Evolutionary conservation across 2,113 vertebrate species (phyloP).

Genomic region (Pavo muticus): DNA sequence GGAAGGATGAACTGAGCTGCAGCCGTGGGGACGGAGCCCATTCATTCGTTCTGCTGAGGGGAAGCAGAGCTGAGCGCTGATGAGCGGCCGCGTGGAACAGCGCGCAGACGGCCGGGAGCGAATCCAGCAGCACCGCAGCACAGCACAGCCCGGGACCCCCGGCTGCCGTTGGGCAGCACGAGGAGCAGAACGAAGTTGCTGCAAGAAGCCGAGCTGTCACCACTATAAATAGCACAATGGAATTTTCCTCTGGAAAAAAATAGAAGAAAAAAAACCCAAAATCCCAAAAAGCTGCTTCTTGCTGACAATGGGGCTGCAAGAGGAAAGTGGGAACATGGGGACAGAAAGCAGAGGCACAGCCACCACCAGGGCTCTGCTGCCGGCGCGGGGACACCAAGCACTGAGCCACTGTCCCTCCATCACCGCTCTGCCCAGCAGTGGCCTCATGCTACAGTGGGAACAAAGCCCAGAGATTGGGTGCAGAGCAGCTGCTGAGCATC

Average conservation of each 20-base stretch:
- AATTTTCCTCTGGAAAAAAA: constrained; percentile 71
- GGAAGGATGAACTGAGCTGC: rapidly evolving
- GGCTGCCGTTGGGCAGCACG: constrained; percentile 3
- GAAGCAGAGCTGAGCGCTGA: background rate
- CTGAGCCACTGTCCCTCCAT: background rate
- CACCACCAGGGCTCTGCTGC: background rate
- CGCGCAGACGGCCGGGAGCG: background rate
- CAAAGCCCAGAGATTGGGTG: background rate
- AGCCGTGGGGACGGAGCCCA: rapidly evolving
- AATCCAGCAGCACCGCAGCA: background rate
- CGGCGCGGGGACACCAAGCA: background rate
- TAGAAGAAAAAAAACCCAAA: rapidly evolving
- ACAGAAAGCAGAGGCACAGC: background rate
- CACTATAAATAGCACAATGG: constrained; percentile 77
- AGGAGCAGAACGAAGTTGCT: constrained; percentile 61
- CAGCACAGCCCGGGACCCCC: background rate
- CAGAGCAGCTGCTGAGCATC: background rate
- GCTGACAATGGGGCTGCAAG: constrained; percentile 51
- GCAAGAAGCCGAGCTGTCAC: constrained; percentile 64
- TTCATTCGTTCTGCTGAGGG: rapidly evolving
- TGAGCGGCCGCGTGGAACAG: rapidly evolving
- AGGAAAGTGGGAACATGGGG: background rate
- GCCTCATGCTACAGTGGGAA: background rate
- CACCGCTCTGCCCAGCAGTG: no score
- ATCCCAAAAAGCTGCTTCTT: background rate